Conservation (phyloP, 2,888 invertebrate species). For the Meloe dianella region DNA sequence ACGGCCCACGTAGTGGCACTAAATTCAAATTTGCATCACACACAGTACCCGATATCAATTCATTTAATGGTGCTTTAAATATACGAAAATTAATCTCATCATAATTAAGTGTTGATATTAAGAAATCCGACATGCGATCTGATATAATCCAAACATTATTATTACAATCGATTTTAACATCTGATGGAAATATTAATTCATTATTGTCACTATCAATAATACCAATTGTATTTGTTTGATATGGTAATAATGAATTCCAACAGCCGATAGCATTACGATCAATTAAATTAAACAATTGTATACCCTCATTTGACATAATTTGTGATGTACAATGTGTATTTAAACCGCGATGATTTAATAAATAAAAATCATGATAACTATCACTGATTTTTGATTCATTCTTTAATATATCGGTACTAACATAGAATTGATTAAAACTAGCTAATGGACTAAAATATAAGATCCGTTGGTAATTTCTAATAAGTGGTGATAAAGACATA, state of each 20-base stretch:
- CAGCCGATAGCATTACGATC: slow-evolving; percentile 85
- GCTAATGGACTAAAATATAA: slow-evolving; percentile 81
- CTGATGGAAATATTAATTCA: slow-evolving; percentile 78
- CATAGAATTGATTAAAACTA: slow-evolving; percentile 78
- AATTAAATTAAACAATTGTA: slow-evolving; percentile 78
- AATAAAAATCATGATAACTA: slow-evolving; percentile 75
- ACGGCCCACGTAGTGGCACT: background rate
- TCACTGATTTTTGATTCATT: slow-evolving; percentile 71
- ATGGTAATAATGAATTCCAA: slow-evolving; percentile 75
- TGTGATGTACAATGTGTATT: slow-evolving; percentile 75
- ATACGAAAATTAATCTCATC: slow-evolving; percentile 81
- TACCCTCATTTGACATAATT: slow-evolving; percentile 75
- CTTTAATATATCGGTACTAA: slow-evolving; percentile 75
- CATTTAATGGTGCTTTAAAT: slow-evolving; percentile 71
- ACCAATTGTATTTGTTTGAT: slow-evolving; percentile 70
- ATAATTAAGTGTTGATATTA: slow-evolving; percentile 71
- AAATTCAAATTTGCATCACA: slow-evolving; percentile 62
- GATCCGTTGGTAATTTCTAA: slow-evolving; percentile 71
- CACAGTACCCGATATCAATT: slow-evolving; percentile 72
- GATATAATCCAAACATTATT: slow-evolving; percentile 81
- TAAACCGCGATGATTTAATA: slow-evolving; percentile 70
- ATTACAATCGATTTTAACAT: slow-evolving; percentile 76
- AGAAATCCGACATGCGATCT: slow-evolving; percentile 81
- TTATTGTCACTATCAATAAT: slow-evolving; percentile 78
- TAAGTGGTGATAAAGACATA: slow-evolving; percentile 72